These are phyloP conservation scores for Apistogramma diplotaenia DNA, from an alignment of 2,113 vertebrate genomes.

Conservation along the genomic window DNA sequence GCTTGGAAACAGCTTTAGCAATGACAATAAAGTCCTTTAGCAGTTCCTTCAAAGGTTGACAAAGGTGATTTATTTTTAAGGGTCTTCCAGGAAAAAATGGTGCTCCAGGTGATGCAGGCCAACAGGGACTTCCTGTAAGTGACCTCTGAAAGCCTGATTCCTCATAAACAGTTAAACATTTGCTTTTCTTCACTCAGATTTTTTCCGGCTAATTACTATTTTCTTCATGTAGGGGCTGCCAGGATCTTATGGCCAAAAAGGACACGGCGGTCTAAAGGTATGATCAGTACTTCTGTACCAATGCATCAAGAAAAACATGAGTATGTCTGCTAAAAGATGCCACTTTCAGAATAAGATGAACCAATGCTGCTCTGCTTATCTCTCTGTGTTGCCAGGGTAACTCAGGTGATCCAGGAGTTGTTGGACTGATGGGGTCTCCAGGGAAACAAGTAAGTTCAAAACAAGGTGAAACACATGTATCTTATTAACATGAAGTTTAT, in stretches of 20 bases:
- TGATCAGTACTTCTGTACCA: not conserved
- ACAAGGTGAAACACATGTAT: not conserved
- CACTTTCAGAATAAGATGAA: not conserved
- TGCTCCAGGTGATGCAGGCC: constrained; percentile 86
- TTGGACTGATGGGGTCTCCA: constrained; percentile 87
- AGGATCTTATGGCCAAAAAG: constrained; percentile 86
- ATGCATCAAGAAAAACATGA: not conserved
- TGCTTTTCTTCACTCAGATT: not conserved
- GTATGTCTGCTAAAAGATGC: not conserved
- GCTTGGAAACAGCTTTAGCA: not conserved
- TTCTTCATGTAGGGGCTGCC: constrained; percentile 81
- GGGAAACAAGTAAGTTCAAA: constrained; percentile 86
- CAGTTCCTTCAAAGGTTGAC: not conserved
- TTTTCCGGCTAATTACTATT: not conserved
- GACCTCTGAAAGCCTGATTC: not conserved
- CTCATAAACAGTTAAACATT: not conserved
- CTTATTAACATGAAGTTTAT: not conserved
- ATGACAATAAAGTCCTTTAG: not conserved
- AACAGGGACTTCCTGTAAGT: constrained; percentile 91
- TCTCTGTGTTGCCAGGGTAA: constrained; percentile 76
- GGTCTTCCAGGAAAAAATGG: constrained; percentile 90
- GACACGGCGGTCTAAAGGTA: constrained; percentile 85
- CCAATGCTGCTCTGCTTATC: not conserved
- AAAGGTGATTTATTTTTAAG: constrained; percentile 73
- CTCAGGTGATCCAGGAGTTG: constrained; percentile 81